Base-by-base conservation (phyloP, 2,888 invertebrate genomes). In the Ophioninae sp. region DNA sequence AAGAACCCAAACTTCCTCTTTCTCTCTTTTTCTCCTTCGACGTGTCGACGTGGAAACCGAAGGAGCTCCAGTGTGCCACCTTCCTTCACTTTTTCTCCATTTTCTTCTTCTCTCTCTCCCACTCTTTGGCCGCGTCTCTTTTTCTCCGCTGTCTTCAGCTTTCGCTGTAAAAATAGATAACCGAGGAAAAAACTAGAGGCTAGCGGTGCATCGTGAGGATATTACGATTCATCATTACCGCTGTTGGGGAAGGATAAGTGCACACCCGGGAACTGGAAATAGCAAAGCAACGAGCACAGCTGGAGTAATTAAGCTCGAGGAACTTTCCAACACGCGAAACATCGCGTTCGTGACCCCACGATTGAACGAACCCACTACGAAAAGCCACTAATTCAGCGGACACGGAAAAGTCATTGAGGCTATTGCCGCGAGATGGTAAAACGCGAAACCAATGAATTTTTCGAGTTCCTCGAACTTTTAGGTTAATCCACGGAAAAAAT, bases 271-370 rank as follows among this genome's bases (percentile, higher is more conserved):
- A 50, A 10, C 50, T 13, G 50, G 17, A 50, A 50, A 50, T 50
- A 13, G 50, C 17, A 50, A 50, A 50, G 50, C 79, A 74, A 59
- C 69, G 23, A 37, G 23, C 57, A 65, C 67, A 56, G 65, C 65
- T 21, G 30, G 74, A 65, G 56, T 39, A 72, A 79, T 72, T 79
- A 79, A 72, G 83, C 79, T 83, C n/a, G 76, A 79, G n/a, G 39
- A 79, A 72, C 67, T 62, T 79, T 72, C 62, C 67, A 79, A 61
- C 70, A 72, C 74, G 69, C 37, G 7, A 65, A 61, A 23, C 21
- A 23, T 41, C 44, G 30, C 68, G 13, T 67, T 23, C n/a, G 13
- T 44, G 17, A 7, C 59, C 59, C 41, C 41, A 41, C 20, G n/a
- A 59, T 20, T 75, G 37, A 56, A 57, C 39, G 64, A 41, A 30